Percentiles rank a stretch among this genome's conserved stretches.
phyloP scores from a whole-genome alignment of 2,113 vertebrate species.

The Macquaria ambigua region DNA sequence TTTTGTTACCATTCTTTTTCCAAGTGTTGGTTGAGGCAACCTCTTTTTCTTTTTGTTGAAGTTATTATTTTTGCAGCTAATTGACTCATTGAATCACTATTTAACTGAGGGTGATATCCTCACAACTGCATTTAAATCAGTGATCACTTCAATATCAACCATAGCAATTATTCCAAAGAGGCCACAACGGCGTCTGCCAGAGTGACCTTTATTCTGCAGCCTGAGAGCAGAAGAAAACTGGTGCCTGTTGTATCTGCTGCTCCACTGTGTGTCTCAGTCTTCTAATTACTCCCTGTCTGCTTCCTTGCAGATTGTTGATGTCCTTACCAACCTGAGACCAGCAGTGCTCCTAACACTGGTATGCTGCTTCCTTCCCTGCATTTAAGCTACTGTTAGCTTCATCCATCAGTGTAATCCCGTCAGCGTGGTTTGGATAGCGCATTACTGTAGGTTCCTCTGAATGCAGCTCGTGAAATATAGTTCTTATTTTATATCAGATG shows the following conservation, averaged over 20 bases:
- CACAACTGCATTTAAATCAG: neutral
- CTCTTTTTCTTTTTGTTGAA: neutral
- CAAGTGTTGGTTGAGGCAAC: neutral
- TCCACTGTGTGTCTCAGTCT: conserved; percentile 1
- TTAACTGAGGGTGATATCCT: neutral
- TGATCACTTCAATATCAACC: no score
- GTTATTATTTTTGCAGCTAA: neutral
- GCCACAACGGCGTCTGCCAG: neutral
- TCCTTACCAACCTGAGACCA: conserved; percentile 84
- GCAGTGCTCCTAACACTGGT: conserved; percentile 91
- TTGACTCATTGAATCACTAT: neutral
- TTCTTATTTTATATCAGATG: no score
- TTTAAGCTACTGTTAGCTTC: no score
- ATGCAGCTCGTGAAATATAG: no score
- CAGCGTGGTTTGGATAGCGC: no score
- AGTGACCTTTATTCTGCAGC: conserved; percentile 61
- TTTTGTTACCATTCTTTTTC: neutral
- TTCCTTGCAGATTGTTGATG: conserved; percentile 83
- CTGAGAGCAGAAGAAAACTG: conserved; percentile 13
- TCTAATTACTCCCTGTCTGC: conserved; percentile 59
- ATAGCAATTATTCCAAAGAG: neutral
- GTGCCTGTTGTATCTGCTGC: neutral
- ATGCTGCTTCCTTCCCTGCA: conserved; percentile 46
- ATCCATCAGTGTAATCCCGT: no score
- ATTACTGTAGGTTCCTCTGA: no score